Evolutionary conservation across 2,888 invertebrate species (phyloP), one percentile per base, ranked within the genome.

Genomic region (Cheilosia vulpina): DNA sequence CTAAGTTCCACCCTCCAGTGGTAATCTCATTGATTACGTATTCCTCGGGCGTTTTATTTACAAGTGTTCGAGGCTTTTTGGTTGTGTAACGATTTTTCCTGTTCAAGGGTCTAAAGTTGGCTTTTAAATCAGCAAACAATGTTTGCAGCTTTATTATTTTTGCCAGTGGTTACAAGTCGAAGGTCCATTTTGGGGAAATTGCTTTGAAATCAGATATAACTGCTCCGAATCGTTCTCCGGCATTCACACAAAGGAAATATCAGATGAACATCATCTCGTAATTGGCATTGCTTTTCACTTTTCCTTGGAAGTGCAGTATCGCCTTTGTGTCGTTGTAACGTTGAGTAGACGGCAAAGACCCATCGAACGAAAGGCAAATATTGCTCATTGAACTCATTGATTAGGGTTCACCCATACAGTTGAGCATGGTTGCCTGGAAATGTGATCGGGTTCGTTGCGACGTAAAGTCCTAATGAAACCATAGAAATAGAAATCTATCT

Each of bases 11-110:
- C 41, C 13, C 50, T 5, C 31, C 43, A 41, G 21, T 53, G 63
- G 52, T 38, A 66, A 60, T 72, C 66, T 72, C 53, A 53, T 53
- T 53, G 73, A 66, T 41, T 73, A 60, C 55, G 60, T 60, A 66
- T 80, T 68, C 58, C 62, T 66, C 72, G 60, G 38, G 79, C 69
- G 31, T 72, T 79, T 72, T 65, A 72, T 65, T 65, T 79, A 71
- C 47, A 58, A 57, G 57, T 19, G 13, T 45, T n/a, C 57, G 47
- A 63, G 55, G 57, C 47, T 62, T 62, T 77, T 62, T 45, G 63
- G 62, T 69, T 24, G 69, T 50, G 55, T 55, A 69, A 43, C 63
- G 19, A 31, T 34, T 24, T 15, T 38, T 13, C 1, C 13, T 4
- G 11, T 4, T 21, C 21, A 34, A 43, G 17, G 45, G 41, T 7